phyloP scores from a whole-genome alignment of 2,113 vertebrate genomes.

The Gymnocephalus cernua region DNA sequence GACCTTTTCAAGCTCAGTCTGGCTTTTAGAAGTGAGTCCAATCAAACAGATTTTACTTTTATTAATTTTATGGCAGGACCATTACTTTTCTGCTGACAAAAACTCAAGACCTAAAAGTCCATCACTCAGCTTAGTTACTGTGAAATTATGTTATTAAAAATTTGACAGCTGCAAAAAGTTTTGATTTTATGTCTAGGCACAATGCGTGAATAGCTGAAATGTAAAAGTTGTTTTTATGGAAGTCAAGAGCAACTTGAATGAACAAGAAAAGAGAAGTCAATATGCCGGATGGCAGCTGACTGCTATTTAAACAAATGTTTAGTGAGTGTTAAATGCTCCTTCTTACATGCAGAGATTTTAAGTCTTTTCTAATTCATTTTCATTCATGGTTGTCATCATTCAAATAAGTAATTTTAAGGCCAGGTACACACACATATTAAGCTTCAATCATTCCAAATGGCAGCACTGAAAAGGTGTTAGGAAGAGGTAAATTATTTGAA shows the following conservation, averaged over 20 bases:
- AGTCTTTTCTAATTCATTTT: constrained; percentile 35
- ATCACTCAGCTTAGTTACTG: constrained; percentile 21
- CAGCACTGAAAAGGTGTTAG: constrained; percentile 3
- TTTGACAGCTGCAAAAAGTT: constrained; percentile 11
- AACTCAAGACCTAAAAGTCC: not conserved
- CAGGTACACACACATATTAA: not conserved
- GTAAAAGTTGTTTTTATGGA: constrained; percentile 6
- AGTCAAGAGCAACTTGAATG: not conserved
- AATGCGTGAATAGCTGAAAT: not conserved
- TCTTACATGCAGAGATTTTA: not conserved
- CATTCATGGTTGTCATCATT: constrained; percentile 16
- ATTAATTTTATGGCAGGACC: not conserved
- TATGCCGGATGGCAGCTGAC: constrained; percentile 9
- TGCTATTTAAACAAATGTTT: constrained; percentile 29
- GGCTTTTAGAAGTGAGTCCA: not conserved
- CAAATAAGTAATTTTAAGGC: constrained; percentile 20
- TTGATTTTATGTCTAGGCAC: not conserved
- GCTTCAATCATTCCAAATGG: constrained; percentile 8
- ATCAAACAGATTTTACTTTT: too few species aligned
- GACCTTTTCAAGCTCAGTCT: constrained; percentile 45
- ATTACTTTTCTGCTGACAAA: not conserved
- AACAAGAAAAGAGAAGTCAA: not conserved
- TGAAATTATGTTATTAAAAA: constrained; percentile 24
- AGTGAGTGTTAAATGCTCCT: constrained; percentile 7
- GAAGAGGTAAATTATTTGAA: not conserved